Conservation (phyloP, 2,113 vertebrate species). For the Megaptera novaeangliae region DNA sequence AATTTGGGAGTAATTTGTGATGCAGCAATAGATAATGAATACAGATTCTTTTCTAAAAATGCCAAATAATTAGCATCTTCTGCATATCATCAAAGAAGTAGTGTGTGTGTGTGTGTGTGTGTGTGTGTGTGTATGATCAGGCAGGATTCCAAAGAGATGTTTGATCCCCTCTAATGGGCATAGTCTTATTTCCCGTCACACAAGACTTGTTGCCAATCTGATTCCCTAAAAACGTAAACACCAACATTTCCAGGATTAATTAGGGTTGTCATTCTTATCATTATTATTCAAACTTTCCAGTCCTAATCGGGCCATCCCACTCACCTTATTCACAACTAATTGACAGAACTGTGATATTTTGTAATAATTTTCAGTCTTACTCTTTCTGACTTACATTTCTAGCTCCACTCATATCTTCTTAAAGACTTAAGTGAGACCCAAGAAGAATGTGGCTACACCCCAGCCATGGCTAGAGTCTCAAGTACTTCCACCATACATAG, state of each 20-base stretch:
- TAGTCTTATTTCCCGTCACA: not conserved
- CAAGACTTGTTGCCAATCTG: not conserved
- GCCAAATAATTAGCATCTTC: not conserved
- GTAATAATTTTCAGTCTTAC: not conserved
- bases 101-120: not conserved
- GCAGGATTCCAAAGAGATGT: not conserved
- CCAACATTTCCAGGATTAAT: not conserved
- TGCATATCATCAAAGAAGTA: not conserved
- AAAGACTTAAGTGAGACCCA: not conserved
- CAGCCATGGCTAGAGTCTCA: not conserved
- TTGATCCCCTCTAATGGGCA: not conserved
- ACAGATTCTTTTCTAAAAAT: not conserved
- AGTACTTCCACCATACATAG: not conserved
- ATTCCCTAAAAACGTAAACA: not conserved
- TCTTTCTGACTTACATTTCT: not conserved
- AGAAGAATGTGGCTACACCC: not conserved
- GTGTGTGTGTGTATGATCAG: not conserved
- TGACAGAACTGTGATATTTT: not conserved
- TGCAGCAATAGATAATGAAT: not conserved
- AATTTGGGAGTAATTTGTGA: not conserved
- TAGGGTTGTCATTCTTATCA: not conserved
- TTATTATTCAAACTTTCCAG: conserved; percentile 10
- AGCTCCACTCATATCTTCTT: not conserved
- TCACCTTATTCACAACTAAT: not conserved
- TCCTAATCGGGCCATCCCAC: not conserved